Evolutionary conservation across 2,888 invertebrate species (phyloP).

Genomic region (Lepidocyrtoides sp.): DNA sequence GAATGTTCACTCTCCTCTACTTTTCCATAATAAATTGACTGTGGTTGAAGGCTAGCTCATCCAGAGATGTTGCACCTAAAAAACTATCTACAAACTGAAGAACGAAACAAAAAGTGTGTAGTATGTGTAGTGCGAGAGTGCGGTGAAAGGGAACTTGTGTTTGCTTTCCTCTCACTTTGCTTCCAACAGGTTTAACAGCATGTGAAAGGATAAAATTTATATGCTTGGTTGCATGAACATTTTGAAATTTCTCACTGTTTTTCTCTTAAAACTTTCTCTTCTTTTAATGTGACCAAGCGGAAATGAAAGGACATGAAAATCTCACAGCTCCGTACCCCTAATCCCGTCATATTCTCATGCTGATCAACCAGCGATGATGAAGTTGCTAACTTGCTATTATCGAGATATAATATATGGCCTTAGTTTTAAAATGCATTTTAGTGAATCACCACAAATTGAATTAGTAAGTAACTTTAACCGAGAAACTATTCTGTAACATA

Average conservation of each 20-base stretch:
- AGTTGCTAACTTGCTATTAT: background rate
- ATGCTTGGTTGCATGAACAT: background rate
- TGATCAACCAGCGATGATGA: background rate
- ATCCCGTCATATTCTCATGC: no score
- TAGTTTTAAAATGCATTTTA: background rate
- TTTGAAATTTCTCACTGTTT: background rate
- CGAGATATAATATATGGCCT: background rate
- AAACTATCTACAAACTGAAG: background rate
- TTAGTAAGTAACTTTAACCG: background rate
- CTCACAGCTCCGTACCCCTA: no score
- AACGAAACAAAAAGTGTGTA: background rate
- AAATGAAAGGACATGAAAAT: constrained; percentile 1
- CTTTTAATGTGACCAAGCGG: background rate
- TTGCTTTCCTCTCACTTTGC: background rate
- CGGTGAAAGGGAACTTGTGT: background rate
- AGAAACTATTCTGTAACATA: no score
- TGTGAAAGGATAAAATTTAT: background rate
- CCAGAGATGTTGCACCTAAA: background rate
- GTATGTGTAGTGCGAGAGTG: background rate
- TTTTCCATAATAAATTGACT: constrained; percentile 4
- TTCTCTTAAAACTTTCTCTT: background rate
- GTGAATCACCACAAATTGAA: background rate
- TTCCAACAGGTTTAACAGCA: background rate
- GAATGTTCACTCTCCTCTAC: background rate
- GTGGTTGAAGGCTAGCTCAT: background rate